Percentiles rank a stretch among this genome's conserved stretches.
Conservation (phyloP, 1,140 invertebrate genomes). For the Hetaerina americana region DNA sequence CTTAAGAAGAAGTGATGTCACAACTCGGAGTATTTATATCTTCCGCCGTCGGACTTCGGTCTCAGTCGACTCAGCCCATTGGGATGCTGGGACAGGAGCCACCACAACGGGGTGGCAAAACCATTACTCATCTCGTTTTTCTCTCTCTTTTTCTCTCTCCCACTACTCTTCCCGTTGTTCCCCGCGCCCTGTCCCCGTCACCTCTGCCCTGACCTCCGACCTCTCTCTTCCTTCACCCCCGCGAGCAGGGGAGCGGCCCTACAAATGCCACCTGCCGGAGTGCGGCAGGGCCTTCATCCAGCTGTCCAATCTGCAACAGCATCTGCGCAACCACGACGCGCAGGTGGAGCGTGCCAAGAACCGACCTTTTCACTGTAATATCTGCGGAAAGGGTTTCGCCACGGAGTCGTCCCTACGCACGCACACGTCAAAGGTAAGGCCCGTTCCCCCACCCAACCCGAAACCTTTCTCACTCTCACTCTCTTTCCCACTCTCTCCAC, state of each 20-base stretch:
- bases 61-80: too few relatives aligned
- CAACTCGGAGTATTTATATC: too few relatives aligned
- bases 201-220: neutral
- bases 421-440: slow-evolving; percentile 91
- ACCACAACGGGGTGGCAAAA: too few relatives aligned
- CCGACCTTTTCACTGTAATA: slow-evolving; percentile 87
- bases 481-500: slow-evolving; percentile 13
- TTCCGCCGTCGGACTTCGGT: too few relatives aligned
- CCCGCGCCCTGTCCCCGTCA: neutral
- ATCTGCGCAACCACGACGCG: slow-evolving; percentile 90
- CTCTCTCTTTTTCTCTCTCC: too few relatives aligned
- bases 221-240: neutral
- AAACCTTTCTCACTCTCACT: slow-evolving; percentile 20
- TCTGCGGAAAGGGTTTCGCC: slow-evolving; percentile 92
- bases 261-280: slow-evolving; percentile 90
- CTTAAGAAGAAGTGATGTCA: too few relatives aligned
- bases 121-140: too few relatives aligned
- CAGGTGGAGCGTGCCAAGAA: slow-evolving; percentile 91
- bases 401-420: slow-evolving; percentile 89
- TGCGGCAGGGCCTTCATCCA: slow-evolving; percentile 95
- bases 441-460: slow-evolving; percentile 29
- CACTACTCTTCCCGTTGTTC: too few relatives aligned
- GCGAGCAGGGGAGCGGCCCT: slow-evolving; percentile 83
- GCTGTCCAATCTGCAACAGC: slow-evolving; percentile 92
- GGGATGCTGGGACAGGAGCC: too few relatives aligned